Base-by-base conservation (phyloP, 2,797 vertebrate species). In the Bradypodion pumilum region DNA sequence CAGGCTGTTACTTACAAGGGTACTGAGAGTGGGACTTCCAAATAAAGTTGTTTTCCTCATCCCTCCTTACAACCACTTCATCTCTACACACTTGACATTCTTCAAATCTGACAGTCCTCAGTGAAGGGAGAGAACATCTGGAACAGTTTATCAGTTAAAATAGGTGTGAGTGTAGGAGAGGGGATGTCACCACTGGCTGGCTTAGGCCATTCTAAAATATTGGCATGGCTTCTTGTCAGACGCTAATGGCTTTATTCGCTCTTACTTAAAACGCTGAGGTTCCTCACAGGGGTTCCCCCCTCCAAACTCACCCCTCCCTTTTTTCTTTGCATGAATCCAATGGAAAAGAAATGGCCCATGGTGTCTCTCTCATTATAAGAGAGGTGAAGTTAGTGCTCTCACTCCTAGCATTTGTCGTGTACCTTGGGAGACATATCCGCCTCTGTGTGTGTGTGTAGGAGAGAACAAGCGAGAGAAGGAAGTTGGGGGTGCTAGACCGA, bases 1-100 rank as follows among this genome's bases (percentile, higher is more conserved):
- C 7, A 81, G 73, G 65, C 90, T 89, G 88, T 92, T 94, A 94
- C 93, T 94, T 94, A 93, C 92, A 93, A 93, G 89, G 9, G 56
- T 83, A 90, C 87, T 90, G 89, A 94, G 89, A 91, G 84, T 88
- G 85, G 88, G 93, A 86, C 87, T 91, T 90, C 90, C 91, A 87
- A 86, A 86, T 78, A 88, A 92, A 91, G 89, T 23, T 83, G 73
- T 86, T 77, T 91, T 94, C 79, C 89, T 92, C 62, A 83, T 69
- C 90, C 86, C 68, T 86, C 83, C 81, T 90, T 88, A 91, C 84
- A 93, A 89, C 77, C 89, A 85, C 9, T 77, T 44, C 87, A 91
- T 91, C 88, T 91, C 91, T 93, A 92, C 85, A 91, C 88, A 82
- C 79, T 91, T 89, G 85, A 86, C 90, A 89, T 88, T 80, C 87